phyloP scores from a whole-genome alignment of 2,113 vertebrate species.

The Scolopax mira region DNA sequence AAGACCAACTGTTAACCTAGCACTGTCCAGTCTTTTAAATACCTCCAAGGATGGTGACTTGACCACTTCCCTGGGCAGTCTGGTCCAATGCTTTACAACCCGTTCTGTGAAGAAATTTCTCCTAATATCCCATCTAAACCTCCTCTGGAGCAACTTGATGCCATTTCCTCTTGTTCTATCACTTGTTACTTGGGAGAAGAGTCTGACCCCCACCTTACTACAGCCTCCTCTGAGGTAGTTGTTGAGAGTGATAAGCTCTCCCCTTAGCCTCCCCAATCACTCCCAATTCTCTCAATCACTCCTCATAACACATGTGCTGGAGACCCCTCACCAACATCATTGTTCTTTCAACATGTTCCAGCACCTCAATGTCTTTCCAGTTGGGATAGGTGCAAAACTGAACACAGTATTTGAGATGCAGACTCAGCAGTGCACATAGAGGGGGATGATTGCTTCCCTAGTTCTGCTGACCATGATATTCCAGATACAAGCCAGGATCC shows the following conservation, averaged over 20 bases:
- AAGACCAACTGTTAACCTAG: not conserved
- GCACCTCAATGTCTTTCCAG: too few relatives aligned
- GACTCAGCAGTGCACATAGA: too few relatives aligned
- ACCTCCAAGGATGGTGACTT: not conserved
- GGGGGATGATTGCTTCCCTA: accelerated
- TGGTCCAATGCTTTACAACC: not conserved
- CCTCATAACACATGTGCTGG: not conserved
- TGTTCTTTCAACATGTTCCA: not conserved
- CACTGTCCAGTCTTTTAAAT: not conserved
- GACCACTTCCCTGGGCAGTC: not conserved
- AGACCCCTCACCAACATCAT: not conserved
- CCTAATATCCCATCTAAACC: not conserved
- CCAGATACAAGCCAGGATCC: not conserved
- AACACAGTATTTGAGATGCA: not conserved
- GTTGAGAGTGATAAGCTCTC: not conserved
- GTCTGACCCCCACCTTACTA: accelerated
- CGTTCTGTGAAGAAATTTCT: not conserved
- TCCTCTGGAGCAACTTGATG: not conserved
- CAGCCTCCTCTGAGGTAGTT: not conserved
- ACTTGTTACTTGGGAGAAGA: not conserved
- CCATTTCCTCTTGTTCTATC: not conserved
- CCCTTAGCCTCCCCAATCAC: not conserved
- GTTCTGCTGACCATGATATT: not conserved
- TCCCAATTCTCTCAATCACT: not conserved
- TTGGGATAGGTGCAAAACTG: not conserved